phyloP scores from a whole-genome alignment of 2,113 vertebrate genomes.

The Cochlearius cochlearius region DNA sequence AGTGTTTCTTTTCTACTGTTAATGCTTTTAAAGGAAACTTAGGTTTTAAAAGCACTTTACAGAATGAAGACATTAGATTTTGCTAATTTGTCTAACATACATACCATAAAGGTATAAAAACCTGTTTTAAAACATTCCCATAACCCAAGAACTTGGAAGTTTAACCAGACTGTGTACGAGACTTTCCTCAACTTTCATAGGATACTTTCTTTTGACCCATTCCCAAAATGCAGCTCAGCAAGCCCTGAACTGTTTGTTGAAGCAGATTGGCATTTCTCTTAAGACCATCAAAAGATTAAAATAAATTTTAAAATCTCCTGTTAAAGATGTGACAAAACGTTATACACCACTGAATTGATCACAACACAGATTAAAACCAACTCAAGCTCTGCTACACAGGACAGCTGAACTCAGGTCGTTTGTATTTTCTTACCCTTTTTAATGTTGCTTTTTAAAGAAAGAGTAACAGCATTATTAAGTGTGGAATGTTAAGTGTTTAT shows the following conservation, averaged over 20 bases:
- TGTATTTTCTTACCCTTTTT: background rate
- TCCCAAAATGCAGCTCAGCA: background rate
- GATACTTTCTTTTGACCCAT: background rate
- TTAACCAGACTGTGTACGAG: background rate
- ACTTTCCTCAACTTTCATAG: background rate
- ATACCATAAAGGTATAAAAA: background rate
- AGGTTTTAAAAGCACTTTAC: background rate
- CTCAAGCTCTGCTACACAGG: background rate
- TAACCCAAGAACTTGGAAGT: background rate
- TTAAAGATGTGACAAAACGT: background rate
- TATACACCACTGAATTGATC: background rate
- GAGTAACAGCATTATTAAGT: background rate
- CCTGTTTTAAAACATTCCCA: background rate
- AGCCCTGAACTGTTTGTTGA: background rate
- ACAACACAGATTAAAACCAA: background rate
- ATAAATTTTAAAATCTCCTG: background rate
- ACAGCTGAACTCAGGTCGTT: background rate
- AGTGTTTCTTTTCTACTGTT: background rate
- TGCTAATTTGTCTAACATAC: background rate
- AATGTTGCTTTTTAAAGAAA: background rate
- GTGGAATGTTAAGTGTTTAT: background rate
- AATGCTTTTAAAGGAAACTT: too few species aligned
- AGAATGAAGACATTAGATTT: background rate
- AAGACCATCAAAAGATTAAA: background rate
- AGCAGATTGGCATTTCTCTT: background rate